Evolutionary conservation across 2,113 vertebrate genomes (phyloP).

Genomic region (Electrona antarctica): DNA sequence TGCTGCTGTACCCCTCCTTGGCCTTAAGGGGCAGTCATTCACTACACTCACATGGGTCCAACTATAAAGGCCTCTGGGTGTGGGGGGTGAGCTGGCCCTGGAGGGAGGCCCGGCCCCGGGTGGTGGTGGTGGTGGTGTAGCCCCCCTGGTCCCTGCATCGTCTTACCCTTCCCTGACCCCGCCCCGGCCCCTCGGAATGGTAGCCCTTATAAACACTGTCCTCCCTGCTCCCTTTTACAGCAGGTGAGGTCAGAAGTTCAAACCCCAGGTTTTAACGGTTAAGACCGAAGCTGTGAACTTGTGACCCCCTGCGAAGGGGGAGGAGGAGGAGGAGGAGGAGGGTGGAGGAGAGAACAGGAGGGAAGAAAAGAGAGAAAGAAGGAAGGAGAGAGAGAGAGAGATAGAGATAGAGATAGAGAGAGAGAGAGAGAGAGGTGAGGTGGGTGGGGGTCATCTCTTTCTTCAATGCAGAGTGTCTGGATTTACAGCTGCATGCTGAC

Average conservation of each 20-base stretch:
- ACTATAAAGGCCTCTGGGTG: slow-evolving; percentile 36
- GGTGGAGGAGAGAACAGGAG: slow-evolving; percentile 54
- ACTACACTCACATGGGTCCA: slow-evolving; percentile 14
- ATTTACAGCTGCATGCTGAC: slow-evolving; percentile 84
- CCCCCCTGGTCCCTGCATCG: background rate
- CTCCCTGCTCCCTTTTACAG: slow-evolving; percentile 68
- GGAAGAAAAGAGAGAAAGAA: slow-evolving; percentile 51
- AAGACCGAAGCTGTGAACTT: slow-evolving; percentile 78
- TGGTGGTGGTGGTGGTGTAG: background rate
- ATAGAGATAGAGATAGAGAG: background rate
- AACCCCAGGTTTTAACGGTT: slow-evolving; percentile 76
- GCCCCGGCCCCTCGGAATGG: slow-evolving; percentile 57
- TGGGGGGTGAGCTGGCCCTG: slow-evolving; percentile 16
- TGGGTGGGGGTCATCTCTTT: slow-evolving; percentile 48
- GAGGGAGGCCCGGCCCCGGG: slow-evolving; percentile 23
- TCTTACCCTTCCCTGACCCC: slow-evolving; percentile 39
- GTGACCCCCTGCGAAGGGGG: slow-evolving; percentile 73
- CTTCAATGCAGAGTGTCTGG: slow-evolving; percentile 78
- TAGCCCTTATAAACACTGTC: slow-evolving; percentile 70
- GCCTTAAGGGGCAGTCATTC: slow-evolving; percentile 61
- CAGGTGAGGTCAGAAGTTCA: slow-evolving; percentile 81
- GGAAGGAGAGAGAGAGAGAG: slow-evolving; percentile 3
- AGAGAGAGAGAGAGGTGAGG: background rate
- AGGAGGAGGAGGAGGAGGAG: slow-evolving; percentile 53
- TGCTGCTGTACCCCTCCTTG: slow-evolving; percentile 28